Conservation (phyloP, 2,797 vertebrate species). For the Oreochromis grahami region DNA sequence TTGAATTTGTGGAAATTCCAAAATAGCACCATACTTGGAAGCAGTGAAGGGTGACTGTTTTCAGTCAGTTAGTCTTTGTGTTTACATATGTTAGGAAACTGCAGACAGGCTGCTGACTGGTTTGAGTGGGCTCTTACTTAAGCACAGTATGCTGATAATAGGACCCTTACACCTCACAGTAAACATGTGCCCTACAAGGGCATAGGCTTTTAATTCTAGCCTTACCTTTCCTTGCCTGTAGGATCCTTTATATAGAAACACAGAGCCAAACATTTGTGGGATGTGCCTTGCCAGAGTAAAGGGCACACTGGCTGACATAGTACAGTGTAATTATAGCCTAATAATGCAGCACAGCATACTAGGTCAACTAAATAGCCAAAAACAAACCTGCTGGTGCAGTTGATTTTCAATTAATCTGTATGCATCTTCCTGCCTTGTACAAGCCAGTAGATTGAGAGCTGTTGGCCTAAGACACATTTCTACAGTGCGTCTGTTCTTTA, state of each 20-base stretch:
- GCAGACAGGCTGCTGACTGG: slow-evolving; percentile 25
- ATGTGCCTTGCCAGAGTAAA: slow-evolving; percentile 19
- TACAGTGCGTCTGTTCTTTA: slow-evolving; percentile 13
- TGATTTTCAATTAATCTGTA: neutral
- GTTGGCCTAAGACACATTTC: neutral
- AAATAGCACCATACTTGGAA: slow-evolving; percentile 20
- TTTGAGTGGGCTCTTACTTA: slow-evolving; percentile 6
- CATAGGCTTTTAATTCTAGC: slow-evolving; percentile 36
- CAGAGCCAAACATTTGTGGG: slow-evolving; percentile 34
- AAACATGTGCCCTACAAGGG: slow-evolving; percentile 43
- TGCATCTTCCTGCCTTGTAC: neutral
- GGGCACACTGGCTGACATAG: slow-evolving; percentile 27
- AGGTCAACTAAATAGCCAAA: slow-evolving; percentile 11
- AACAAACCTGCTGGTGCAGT: neutral
- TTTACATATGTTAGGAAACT: slow-evolving; percentile 52
- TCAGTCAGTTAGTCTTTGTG: slow-evolving; percentile 43
- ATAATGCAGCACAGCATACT: slow-evolving; percentile 24
- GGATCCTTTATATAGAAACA: slow-evolving; percentile 45
- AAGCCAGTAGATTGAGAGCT: neutral
- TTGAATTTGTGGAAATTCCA: slow-evolving; percentile 35
- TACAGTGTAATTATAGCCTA: slow-evolving; percentile 47
- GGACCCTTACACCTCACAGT: slow-evolving; percentile 26
- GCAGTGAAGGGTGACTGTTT: slow-evolving; percentile 27
- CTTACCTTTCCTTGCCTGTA: neutral
- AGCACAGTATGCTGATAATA: slow-evolving; percentile 38